A percentile compares a stretch with the other conserved stretches of the same genome.
Conservation (phyloP, 2,797 vertebrate genomes). For the Sebastes diaconus region DNA sequence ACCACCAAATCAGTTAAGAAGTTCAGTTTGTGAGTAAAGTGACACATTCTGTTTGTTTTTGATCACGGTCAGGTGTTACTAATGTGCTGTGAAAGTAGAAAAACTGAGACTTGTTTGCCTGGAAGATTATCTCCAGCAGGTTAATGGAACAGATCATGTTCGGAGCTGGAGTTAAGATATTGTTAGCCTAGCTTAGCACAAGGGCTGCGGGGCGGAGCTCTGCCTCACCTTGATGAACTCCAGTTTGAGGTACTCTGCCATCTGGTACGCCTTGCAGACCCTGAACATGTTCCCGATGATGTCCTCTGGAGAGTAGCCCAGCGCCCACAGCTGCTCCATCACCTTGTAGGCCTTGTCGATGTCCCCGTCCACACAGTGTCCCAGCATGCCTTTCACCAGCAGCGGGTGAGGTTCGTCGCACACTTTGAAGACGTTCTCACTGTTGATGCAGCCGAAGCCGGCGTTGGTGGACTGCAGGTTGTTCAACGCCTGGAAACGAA, state of each 20-base stretch:
- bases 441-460: constrained; percentile 95
- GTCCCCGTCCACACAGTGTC: constrained; percentile 88
- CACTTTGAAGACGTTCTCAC: constrained; percentile 98
- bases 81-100: no score
- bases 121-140: not conserved
- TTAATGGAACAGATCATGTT: no score
- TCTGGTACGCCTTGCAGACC: constrained; percentile 96
- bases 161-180: no score
- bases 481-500: constrained; percentile 88
- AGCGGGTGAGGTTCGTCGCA: constrained; percentile 97
- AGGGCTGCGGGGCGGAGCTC: not conserved
- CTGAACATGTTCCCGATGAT: constrained; percentile 97
- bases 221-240: constrained; percentile 94
- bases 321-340: constrained; percentile 93
- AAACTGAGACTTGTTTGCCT: not conserved
- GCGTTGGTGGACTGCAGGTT: constrained; percentile 96
- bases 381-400: constrained; percentile 96
- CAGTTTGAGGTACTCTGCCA: constrained; percentile 96
- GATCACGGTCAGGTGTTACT: no score
- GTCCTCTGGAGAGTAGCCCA: constrained; percentile 96
- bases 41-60: no score
- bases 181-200: no score
- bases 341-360: constrained; percentile 95
- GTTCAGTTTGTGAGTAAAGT: not conserved
- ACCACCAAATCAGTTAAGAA: not conserved